phyloP scores from a whole-genome alignment of 2,888 invertebrate genomes.

The Meandrusa payeni region DNA sequence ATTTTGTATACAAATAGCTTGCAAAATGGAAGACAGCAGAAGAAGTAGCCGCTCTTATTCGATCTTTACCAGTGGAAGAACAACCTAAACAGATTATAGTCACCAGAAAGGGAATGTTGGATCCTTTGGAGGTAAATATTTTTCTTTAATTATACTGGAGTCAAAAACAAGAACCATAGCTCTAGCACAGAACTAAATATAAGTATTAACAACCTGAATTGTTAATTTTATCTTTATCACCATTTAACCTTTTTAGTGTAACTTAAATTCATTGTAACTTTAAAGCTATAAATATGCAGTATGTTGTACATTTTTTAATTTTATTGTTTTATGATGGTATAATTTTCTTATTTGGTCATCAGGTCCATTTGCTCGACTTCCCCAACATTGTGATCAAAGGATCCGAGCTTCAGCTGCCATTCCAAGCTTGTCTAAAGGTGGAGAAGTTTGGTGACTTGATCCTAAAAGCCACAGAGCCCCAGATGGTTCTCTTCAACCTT shows the following conservation, averaged over 20 bases:
- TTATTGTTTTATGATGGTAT: too few relatives aligned
- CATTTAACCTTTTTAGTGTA: too few relatives aligned
- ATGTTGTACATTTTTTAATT: too few relatives aligned
- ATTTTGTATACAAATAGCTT: constrained; percentile 76
- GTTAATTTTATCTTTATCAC: too few relatives aligned
- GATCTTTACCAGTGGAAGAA: constrained; percentile 99
- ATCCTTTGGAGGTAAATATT: constrained; percentile 92
- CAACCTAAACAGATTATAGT: constrained; percentile 99
- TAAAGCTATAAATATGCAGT: too few relatives aligned
- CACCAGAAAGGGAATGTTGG: constrained; percentile 99
- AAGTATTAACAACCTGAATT: too few relatives aligned
- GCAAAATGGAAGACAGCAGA: constrained; percentile 99
- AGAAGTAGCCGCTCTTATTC: constrained; percentile 99
- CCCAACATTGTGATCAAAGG: constrained; percentile 99
- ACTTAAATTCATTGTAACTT: too few relatives aligned
- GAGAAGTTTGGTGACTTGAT: constrained; percentile 99
- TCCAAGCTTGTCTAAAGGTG: constrained; percentile 99
- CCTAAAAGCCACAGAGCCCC: constrained; percentile 99
- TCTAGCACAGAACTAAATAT: too few relatives aligned
- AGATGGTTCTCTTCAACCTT: constrained; percentile 99
- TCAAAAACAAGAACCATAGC: too few relatives aligned
- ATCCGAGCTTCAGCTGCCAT: constrained; percentile 98
- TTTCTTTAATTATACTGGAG: too few relatives aligned
- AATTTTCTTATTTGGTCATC: neutral
- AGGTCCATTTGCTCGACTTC: constrained; percentile 99